Percentiles rank a stretch among this genome's conserved stretches.
Evolutionary conservation across 2,888 invertebrate species (phyloP).

Genomic region (Megastigmus dorsalis): DNA sequence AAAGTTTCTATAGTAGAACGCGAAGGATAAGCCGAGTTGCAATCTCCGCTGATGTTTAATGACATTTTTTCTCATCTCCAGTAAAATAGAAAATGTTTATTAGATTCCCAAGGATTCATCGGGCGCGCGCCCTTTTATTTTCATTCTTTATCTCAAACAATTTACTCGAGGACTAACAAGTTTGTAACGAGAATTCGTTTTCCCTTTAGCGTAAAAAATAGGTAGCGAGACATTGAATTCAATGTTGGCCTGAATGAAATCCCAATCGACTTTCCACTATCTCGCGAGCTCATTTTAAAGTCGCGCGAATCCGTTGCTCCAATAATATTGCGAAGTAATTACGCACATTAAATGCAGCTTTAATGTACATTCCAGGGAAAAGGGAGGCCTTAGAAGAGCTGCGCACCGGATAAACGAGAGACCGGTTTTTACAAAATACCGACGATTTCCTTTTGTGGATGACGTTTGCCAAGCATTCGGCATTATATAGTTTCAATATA

Average conservation of each 20-base stretch:
- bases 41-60: neutral
- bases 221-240: neutral
- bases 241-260: constrained; percentile 19
- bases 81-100: neutral
- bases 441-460: neutral
- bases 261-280: constrained; percentile 1
- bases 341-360: constrained; percentile 23
- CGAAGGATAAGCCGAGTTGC: too few relatives aligned
- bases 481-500: neutral
- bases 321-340: constrained; percentile 29
- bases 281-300: neutral
- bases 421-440: neutral
- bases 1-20: too few relatives aligned
- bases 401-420: neutral
- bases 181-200: constrained; percentile 11
- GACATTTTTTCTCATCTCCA: neutral
- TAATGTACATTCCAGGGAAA: constrained; percentile 6
- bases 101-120: neutral
- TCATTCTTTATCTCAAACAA: neutral
- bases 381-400: constrained; percentile 3
- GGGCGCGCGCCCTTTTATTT: neutral
- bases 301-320: neutral
- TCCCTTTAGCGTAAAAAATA: neutral
- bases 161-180: constrained; percentile 1
- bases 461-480: neutral